These are phyloP conservation scores for Apamea epomidion DNA, from an alignment of 2,888 invertebrate species.

Conservation along the genomic window DNA sequence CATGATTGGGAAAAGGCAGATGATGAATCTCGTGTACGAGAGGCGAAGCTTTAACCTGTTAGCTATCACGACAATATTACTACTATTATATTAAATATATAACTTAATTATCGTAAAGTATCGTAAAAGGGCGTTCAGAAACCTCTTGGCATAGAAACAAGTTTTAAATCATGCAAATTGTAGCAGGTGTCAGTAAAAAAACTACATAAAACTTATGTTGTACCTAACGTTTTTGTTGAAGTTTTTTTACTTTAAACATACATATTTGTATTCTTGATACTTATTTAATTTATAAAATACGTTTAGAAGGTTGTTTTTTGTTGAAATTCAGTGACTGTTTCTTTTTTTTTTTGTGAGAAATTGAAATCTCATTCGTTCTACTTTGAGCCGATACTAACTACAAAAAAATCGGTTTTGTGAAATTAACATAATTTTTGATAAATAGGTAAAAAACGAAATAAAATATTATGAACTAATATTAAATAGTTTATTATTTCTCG, in stretches of 20 bases:
- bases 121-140: constrained; percentile 21
- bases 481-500: no score
- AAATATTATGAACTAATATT: no score
- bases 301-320: not conserved
- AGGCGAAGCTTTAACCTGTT: no score
- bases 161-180: constrained; percentile 54
- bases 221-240: constrained; percentile 25
- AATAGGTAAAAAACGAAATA: no score
- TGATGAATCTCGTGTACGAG: no score
- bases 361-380: no score
- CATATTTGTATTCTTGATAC: no score
- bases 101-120: not conserved
- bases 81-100: no score
- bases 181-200: constrained; percentile 43
- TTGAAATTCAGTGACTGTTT: constrained; percentile 23
- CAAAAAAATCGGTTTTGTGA: not conserved
- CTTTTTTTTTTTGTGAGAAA: not conserved
- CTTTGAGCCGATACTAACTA: not conserved
- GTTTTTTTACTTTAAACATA: not conserved
- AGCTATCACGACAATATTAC: no score
- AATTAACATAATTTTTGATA: not conserved
- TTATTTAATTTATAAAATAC: constrained; percentile 15
- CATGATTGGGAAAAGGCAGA: no score
- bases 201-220: constrained; percentile 12
- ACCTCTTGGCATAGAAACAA: constrained; percentile 35